A percentile compares a stretch with the other conserved stretches of the same genome.
Conservation (phyloP, 53 echinoderm and acorn worm species). For the Arbacia lixula region DNA sequence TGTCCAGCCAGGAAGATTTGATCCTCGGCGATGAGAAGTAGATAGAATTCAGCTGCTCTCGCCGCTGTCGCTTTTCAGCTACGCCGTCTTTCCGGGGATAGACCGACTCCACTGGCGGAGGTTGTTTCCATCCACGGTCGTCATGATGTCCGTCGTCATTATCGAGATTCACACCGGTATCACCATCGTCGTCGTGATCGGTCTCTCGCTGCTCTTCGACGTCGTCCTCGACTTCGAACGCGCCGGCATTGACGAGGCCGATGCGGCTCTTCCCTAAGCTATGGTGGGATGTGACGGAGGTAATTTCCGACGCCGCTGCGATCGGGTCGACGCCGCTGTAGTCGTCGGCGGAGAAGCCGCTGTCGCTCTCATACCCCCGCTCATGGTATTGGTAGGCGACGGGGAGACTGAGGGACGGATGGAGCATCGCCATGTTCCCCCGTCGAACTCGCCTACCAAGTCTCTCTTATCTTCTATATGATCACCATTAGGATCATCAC, state of each 20-base stretch:
- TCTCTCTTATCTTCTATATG: too few species aligned
- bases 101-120: constrained; percentile 35
- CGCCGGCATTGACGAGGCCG: not conserved
- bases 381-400: constrained; percentile 47
- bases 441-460: not conserved
- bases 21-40: constrained; percentile 26
- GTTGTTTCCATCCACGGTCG: not conserved
- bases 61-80: not conserved
- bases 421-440: constrained; percentile 42
- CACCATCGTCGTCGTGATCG: constrained; percentile 4
- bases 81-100: not conserved
- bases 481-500: too few species aligned
- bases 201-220: not conserved
- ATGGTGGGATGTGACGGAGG: constrained; percentile 6
- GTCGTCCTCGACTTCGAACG: not conserved
- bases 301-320: constrained; percentile 38
- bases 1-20: constrained; percentile 77
- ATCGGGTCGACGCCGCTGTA: constrained; percentile 4
- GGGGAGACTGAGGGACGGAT: constrained; percentile 28
- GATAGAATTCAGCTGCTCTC: not conserved
- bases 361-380: constrained; percentile 13
- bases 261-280: not conserved
- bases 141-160: not conserved
- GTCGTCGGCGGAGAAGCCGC: constrained; percentile 49
- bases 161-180: not conserved